phyloP scores from a whole-genome alignment of 2,797 vertebrate species.

The Notoglanidium macrostoma region DNA sequence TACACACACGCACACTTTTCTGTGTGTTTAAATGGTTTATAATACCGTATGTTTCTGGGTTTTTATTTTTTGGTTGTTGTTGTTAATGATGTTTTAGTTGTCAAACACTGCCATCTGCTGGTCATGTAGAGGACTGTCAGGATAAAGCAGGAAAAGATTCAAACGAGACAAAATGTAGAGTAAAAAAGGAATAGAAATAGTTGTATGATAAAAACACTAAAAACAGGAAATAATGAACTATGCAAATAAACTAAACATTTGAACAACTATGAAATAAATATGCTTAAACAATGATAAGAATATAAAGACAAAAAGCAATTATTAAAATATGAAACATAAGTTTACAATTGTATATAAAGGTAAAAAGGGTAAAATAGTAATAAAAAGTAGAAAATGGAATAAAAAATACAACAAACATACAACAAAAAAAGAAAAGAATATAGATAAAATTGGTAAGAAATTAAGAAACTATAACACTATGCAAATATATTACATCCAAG shows the following conservation, averaged over 20 bases:
- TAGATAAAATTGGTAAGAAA: too few species aligned
- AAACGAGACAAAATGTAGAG: not conserved
- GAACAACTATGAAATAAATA: not conserved
- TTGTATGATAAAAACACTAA: not conserved
- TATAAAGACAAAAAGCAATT: not conserved
- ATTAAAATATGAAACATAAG: not conserved
- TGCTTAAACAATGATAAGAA: not conserved
- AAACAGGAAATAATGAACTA: not conserved
- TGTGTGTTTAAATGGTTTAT: too few species aligned
- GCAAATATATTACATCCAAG: too few species aligned
- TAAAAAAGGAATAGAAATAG: not conserved
- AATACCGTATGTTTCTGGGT: too few species aligned
- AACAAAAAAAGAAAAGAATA: not conserved
- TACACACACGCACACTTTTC: too few species aligned
- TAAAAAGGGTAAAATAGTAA: not conserved
- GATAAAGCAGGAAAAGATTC: not conserved
- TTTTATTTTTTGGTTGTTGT: too few species aligned
- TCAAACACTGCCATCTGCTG: constrained; percentile 20
- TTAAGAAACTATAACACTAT: too few species aligned
- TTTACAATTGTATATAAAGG: not conserved
- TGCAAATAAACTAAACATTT: not conserved
- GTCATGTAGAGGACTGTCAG: too few species aligned
- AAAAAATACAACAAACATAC: not conserved
- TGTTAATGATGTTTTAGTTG: not conserved
- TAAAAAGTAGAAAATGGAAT: not conserved